phyloP scores from a whole-genome alignment of 2,113 vertebrate species.

The Notarius lentiginosus region DNA sequence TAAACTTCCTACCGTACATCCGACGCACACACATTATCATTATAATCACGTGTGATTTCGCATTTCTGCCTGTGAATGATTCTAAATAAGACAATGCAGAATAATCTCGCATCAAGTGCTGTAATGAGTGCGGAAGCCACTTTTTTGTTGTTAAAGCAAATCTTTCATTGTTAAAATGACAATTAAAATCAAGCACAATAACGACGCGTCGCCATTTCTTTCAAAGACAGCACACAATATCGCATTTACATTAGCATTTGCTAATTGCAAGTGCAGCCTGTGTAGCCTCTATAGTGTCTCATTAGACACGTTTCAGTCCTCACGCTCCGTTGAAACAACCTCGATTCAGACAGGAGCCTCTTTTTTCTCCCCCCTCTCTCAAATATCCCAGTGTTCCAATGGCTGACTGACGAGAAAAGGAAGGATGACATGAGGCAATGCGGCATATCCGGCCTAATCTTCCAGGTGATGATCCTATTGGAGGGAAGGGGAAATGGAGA shows the following conservation, averaged over 20 bases:
- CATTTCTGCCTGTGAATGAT: too few relatives aligned
- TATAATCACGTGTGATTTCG: too few relatives aligned
- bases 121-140: neutral
- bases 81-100: too few relatives aligned
- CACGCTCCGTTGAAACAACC: neutral
- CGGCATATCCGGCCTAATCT: conserved; percentile 58
- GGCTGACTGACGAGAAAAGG: conserved; percentile 55
- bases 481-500: conserved; percentile 34
- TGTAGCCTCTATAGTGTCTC: neutral
- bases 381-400: conserved; percentile 43
- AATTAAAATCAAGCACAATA: neutral
- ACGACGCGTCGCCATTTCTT: neutral
- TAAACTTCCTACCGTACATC: neutral
- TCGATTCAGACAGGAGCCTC: neutral
- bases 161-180: neutral
- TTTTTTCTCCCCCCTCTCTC: conserved; percentile 1
- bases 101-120: neutral
- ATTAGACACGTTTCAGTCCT: conserved; percentile 7
- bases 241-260: neutral
- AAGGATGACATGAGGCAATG: conserved; percentile 53
- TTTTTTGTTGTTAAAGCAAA: neutral
- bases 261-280: neutral
- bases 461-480: conserved; percentile 56
- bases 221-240: neutral
- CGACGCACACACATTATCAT: neutral